Evolutionary conservation across 2,113 vertebrate species (phyloP), one percentile per base, ranked within the genome.

Genomic region (Chloropsis cyanopogon): DNA sequence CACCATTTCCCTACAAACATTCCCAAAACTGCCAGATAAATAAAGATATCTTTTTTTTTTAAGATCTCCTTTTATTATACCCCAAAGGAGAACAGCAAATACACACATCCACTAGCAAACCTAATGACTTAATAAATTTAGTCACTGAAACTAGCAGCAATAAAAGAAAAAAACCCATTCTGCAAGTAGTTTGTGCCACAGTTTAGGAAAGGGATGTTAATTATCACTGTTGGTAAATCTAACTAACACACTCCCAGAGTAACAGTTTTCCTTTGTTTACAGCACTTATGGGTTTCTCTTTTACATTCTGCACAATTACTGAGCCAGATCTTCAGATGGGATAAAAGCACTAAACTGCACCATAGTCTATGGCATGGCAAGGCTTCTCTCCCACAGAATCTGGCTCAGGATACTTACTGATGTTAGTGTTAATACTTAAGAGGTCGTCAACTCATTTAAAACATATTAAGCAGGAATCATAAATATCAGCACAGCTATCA

Each of bases 81-180:
- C 59, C 52, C 82, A 81, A 80, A 93, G 85, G 71, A 93, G 52
- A 94, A 81, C 3, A 52, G 59, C 87, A 97, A 94, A 93, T 75
- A 78, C 24, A 88, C 60, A 60, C 41, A 95, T 88, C 64, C 72
- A 92, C 57, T 68, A 1, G 15, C 80, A 92, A 84, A 94, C 41
- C 15, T 90, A 96, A 96, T 57, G 82, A 60, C 92, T 94, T 90
- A 63, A 95, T 96, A 96, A 96, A 97, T 96, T 88, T 56, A 93
- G 90, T 81, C 76, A 82, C 56, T 33, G 85, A 78, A 97, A 96
- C 85, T 53, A 96, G 94, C 47, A 81, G 71, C 71, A 83, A 54
- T 95, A 88, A 94, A 96, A 94, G 82, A 86, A 90, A 94, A 37
- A 92, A 90, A 71, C 10, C 60, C 52, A 95, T 96, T 94, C 60